phyloP scores from a whole-genome alignment of 2,888 invertebrate species.

The Adelognathus sp. region DNA sequence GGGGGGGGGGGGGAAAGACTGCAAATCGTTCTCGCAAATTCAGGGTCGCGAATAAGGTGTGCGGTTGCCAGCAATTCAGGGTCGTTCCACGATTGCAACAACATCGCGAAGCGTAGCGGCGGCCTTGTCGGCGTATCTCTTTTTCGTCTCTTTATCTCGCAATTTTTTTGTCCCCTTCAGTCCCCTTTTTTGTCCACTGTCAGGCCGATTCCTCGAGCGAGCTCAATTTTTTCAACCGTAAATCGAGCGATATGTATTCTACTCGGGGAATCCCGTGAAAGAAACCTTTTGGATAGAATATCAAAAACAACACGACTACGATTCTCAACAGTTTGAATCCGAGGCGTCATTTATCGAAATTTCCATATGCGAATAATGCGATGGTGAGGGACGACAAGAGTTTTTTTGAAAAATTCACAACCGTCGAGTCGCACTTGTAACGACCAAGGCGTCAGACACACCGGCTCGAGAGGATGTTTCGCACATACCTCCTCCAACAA shows the following conservation, averaged over 20 bases:
- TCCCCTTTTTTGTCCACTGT: conserved; percentile 3
- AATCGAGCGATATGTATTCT: conserved; percentile 45
- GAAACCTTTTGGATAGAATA: not conserved
- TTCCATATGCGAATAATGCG: no score
- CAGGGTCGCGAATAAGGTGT: conserved; percentile 45
- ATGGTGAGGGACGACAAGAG: no score
- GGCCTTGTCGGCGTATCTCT: conserved; percentile 51
- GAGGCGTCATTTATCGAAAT: no score
- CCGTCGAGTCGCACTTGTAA: no score
- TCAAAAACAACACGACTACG: conserved; percentile 7
- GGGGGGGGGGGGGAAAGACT: conserved; percentile 34
- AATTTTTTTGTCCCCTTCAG: conserved; percentile 17
- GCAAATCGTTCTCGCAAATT: conserved; percentile 32
- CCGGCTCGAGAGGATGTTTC: no score
- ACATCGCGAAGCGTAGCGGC: conserved; percentile 35
- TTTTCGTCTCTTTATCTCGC: not conserved
- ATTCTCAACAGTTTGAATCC: conserved; percentile 18
- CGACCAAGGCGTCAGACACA: no score
- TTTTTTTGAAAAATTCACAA: no score
- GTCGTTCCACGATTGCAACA: conserved; percentile 50
- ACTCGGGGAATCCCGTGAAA: not conserved
- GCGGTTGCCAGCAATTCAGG: conserved; percentile 22
- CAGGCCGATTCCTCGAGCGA: conserved; percentile 7
- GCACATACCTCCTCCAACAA: no score
- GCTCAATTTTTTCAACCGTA: not conserved